Conservation (phyloP, 2,797 vertebrate species). For the Heliangelus exortis region DNA sequence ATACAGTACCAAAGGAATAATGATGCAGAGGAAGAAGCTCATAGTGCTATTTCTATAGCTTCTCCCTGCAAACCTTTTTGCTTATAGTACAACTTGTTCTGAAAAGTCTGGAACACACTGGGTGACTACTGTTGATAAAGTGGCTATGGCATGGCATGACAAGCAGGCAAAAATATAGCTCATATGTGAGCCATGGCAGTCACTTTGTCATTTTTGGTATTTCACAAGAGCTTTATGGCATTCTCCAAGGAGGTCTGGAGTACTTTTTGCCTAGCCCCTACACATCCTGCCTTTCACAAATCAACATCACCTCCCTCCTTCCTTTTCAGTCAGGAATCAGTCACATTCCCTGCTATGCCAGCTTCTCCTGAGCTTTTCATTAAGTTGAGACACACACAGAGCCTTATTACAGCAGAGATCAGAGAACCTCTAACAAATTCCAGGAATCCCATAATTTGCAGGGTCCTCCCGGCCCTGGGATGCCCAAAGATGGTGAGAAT, state of each 20-base stretch:
- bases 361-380: neutral
- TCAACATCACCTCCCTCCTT: neutral
- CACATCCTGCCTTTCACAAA: neutral
- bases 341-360: neutral
- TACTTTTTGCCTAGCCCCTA: neutral
- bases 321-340: neutral
- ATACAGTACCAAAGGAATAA: neutral
- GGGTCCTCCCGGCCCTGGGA: neutral
- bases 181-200: fast-evolving
- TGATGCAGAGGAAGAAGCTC: neutral
- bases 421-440: neutral
- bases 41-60: neutral
- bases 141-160: neutral
- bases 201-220: neutral
- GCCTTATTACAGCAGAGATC: neutral
- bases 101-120: neutral
- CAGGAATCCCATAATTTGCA: neutral
- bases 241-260: neutral
- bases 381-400: neutral
- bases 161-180: neutral
- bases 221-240: neutral
- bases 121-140: fast-evolving
- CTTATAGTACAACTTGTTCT: neutral
- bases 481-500: neutral
- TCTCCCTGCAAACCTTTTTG: neutral